phyloP scores from a whole-genome alignment of 2,888 invertebrate genomes.

The Polyommatus icarus region DNA sequence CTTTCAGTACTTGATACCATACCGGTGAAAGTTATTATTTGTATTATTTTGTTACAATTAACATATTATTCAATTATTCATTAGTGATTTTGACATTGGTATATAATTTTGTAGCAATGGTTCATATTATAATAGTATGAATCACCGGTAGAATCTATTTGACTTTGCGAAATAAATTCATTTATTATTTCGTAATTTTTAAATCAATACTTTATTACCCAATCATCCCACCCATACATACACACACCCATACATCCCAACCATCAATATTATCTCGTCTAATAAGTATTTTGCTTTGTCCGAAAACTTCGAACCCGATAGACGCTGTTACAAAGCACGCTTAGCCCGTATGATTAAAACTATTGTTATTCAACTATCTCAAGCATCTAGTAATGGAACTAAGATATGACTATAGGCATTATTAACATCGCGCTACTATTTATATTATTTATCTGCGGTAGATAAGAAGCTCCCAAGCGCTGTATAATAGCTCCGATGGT shows the following conservation, averaged over 20 bases:
- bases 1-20: neutral
- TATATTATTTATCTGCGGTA: neutral
- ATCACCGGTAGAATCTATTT: no score
- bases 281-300: neutral
- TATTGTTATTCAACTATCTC: neutral
- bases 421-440: neutral
- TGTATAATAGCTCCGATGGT: neutral
- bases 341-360: neutral
- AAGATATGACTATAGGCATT: neutral
- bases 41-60: neutral
- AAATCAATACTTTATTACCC: no score
- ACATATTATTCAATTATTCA: neutral
- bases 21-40: conserved; percentile 7
- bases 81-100: neutral
- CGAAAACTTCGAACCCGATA: neutral
- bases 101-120: no score
- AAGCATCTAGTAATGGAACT: neutral
- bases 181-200: no score
- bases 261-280: neutral
- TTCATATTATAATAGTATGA: no score
- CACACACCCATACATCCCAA: no score
- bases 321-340: neutral
- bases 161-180: no score
- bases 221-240: no score
- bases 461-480: neutral